Evolutionary conservation across 1,140 invertebrate genomes (phyloP).

Genomic region (Hycleus cichorii): DNA sequence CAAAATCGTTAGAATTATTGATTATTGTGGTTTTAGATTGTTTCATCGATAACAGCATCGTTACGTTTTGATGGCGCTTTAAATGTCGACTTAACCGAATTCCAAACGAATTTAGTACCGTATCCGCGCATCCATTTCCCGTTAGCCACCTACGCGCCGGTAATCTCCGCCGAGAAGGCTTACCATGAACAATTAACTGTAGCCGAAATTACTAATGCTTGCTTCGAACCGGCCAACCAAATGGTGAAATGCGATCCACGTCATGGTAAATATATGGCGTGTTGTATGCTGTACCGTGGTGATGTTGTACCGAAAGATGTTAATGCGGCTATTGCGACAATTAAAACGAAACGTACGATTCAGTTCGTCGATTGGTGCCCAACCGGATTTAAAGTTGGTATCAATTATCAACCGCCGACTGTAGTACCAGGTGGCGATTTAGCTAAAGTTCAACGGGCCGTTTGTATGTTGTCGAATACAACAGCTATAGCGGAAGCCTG

Average conservation of each 20-base stretch:
- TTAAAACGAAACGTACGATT: conserved; percentile 67
- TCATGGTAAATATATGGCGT: conserved; percentile 66
- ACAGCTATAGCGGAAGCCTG: conserved; percentile 62
- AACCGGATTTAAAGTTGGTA: conserved; percentile 64
- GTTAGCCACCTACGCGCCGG: conserved; percentile 66
- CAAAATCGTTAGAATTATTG: no score
- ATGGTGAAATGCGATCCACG: conserved; percentile 64
- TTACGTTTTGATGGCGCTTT: conserved; percentile 69
- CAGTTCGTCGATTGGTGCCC: conserved; percentile 66
- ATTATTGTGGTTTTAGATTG: conserved; percentile 46
- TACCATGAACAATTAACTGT: conserved; percentile 61
- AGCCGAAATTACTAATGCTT: conserved; percentile 60
- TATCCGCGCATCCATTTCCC: conserved; percentile 67
- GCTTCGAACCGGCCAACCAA: conserved; percentile 59
- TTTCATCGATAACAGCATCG: conserved; percentile 73
- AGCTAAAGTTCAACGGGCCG: conserved; percentile 53
- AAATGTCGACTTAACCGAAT: conserved; percentile 76
- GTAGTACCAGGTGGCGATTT: conserved; percentile 69
- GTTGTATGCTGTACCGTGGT: conserved; percentile 60
- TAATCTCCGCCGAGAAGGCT: conserved; percentile 52
- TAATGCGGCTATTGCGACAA: conserved; percentile 71
- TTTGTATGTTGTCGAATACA: conserved; percentile 61
- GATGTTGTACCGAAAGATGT: conserved; percentile 53
- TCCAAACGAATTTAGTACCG: conserved; percentile 65
- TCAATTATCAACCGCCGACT: conserved; percentile 67